Evolutionary conservation across 2,888 invertebrate species (phyloP).

Genomic region (Drosophila falleni): DNA sequence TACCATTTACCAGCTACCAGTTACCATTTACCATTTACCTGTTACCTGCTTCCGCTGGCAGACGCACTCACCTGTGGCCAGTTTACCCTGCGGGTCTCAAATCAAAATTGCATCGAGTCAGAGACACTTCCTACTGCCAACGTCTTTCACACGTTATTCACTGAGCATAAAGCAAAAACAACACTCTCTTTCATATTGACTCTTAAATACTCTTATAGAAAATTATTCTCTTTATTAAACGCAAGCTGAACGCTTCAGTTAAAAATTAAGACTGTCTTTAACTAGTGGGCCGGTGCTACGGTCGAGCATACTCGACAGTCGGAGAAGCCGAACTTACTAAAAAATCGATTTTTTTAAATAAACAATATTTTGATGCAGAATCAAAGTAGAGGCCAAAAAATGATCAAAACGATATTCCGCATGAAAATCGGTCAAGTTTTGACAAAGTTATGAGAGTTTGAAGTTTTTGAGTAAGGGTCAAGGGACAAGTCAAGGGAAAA

Average conservation of each 20-base stretch:
- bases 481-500: no score
- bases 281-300: no score
- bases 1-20: conserved; percentile 29
- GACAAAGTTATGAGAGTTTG: background rate
- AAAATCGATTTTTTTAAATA: no score
- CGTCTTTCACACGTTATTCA: conserved; percentile 74
- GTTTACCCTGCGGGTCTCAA: conserved; percentile 58
- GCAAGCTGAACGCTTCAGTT: background rate
- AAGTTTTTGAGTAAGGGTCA: no score
- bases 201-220: conserved; percentile 16
- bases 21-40: conserved; percentile 35
- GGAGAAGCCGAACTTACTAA: no score
- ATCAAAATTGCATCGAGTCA: conserved; percentile 69
- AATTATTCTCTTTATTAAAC: background rate
- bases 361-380: background rate
- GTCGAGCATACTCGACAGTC: no score
- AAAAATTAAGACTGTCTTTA: no score
- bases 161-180: conserved; percentile 65
- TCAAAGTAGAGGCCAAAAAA: background rate
- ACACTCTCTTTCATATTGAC: conserved; percentile 2
- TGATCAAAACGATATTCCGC: background rate
- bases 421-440: background rate
- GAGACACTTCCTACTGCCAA: conserved; percentile 59
- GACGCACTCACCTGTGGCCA: conserved; percentile 71
- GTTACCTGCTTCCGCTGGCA: conserved; percentile 46